These are phyloP conservation scores for Dendrolimus punctatus DNA, from an alignment of 1,140 invertebrate species.

Conservation along the genomic window DNA sequence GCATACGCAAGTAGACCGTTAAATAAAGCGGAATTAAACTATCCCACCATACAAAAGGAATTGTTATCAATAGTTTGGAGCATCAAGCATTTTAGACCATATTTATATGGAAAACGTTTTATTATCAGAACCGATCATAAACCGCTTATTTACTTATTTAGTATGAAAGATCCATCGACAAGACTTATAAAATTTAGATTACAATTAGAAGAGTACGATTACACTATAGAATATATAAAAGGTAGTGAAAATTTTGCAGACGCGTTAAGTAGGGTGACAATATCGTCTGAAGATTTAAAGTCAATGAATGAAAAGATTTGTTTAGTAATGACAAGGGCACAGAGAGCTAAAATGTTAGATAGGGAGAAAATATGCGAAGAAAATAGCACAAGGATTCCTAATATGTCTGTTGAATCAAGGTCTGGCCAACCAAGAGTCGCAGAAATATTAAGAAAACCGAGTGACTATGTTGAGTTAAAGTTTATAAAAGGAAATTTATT, in stretches of 20 bases:
- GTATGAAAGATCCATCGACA: conserved; percentile 34
- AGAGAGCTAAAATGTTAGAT: conserved; percentile 8
- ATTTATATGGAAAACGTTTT: conserved; percentile 28
- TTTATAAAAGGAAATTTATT: no score
- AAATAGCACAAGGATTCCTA: no score
- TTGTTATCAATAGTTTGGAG: conserved; percentile 68
- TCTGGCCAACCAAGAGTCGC: no score
- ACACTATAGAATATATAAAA: conserved; percentile 35
- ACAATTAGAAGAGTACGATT: conserved; percentile 44
- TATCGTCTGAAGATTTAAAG: no score
- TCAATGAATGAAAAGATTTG: no score
- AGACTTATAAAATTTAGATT: conserved; percentile 46
- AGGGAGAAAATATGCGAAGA: no score
- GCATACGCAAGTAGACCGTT: no score
- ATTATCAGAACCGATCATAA: conserved; percentile 46
- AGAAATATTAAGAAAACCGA: no score
- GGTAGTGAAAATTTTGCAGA: no score
- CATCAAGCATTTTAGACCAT: conserved; percentile 56
- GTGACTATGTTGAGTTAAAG: no score
- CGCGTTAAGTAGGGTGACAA: no score
- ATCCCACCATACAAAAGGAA: conserved; percentile 59
- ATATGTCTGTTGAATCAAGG: no score
- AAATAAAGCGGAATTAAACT: conserved; percentile 50
- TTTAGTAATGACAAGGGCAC: conserved; percentile 11
- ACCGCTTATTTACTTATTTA: conserved; percentile 41